Conservation (phyloP, 2,113 vertebrate species). For the Tyrannus savana region DNA sequence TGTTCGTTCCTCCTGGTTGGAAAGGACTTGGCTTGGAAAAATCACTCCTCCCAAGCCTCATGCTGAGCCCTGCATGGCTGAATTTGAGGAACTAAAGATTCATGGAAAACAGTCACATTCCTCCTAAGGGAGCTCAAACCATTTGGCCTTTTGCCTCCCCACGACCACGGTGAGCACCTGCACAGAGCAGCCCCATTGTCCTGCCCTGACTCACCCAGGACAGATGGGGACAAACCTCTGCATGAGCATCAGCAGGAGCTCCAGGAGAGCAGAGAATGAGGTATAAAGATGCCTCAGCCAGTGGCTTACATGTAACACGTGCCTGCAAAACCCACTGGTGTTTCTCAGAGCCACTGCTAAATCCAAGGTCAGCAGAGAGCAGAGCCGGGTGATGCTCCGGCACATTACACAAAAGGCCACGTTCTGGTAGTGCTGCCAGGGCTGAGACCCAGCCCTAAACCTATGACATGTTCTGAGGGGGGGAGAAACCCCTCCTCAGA, state of each 20-base stretch:
- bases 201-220: neutral
- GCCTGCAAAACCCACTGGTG: neutral
- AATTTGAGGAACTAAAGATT: neutral
- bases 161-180: neutral
- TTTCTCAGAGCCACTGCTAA: neutral
- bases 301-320: accelerated
- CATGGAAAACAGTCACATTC: neutral
- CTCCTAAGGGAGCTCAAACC: neutral
- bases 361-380: neutral
- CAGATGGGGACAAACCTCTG: neutral
- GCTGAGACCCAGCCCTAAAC: neutral
- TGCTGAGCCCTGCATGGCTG: neutral
- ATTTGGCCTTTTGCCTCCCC: neutral
- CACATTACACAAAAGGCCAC: neutral
- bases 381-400: neutral
- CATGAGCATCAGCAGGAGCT: neutral
- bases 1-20: neutral
- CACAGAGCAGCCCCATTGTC: neutral
- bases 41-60: neutral
- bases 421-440: accelerated
- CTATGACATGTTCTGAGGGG: neutral
- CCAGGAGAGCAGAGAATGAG: neutral
- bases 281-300: neutral
- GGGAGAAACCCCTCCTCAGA: neutral
- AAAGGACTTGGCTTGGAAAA: neutral